Conservation (phyloP, 2,888 invertebrate species). For the Ditula angustiorana region DNA sequence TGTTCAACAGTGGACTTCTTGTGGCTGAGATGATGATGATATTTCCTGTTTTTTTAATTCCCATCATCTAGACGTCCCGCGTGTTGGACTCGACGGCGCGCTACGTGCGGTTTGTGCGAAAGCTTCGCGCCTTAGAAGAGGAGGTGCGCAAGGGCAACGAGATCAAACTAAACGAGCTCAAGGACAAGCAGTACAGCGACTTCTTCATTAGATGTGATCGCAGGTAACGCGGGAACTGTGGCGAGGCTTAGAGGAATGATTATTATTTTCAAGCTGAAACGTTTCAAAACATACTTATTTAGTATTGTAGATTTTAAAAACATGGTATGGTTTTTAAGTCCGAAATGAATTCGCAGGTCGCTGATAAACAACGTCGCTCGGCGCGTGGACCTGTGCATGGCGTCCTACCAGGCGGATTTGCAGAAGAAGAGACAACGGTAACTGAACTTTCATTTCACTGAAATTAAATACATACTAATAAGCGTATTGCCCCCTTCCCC, state of each 20-base stretch:
- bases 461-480: too few species aligned
- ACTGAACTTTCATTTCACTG: not conserved
- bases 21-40: too few species aligned
- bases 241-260: too few species aligned
- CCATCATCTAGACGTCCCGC: constrained; percentile 66
- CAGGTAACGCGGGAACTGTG: constrained; percentile 57
- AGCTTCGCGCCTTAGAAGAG: constrained; percentile 68
- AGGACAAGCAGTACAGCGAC: constrained; percentile 63
- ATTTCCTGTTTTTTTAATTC: too few species aligned
- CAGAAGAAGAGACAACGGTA: constrained; percentile 71
- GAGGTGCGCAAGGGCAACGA: constrained; percentile 61
- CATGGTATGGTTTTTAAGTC: too few species aligned
- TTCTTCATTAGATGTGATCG: constrained; percentile 75
- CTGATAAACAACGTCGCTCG: constrained; percentile 72
- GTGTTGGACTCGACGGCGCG: constrained; percentile 71
- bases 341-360: constrained; percentile 60
- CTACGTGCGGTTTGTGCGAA: constrained; percentile 70
- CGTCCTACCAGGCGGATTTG: constrained; percentile 75
- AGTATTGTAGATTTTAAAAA: too few species aligned
- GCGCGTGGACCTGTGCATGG: constrained; percentile 75
- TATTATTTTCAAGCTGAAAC: too few species aligned
- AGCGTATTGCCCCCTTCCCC: too few species aligned
- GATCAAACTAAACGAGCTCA: constrained; percentile 59
- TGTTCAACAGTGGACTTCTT: too few species aligned
- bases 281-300: not conserved